Evolutionary conservation across 2,113 vertebrate genomes (phyloP).

Genomic region (Eurypyga helias): DNA sequence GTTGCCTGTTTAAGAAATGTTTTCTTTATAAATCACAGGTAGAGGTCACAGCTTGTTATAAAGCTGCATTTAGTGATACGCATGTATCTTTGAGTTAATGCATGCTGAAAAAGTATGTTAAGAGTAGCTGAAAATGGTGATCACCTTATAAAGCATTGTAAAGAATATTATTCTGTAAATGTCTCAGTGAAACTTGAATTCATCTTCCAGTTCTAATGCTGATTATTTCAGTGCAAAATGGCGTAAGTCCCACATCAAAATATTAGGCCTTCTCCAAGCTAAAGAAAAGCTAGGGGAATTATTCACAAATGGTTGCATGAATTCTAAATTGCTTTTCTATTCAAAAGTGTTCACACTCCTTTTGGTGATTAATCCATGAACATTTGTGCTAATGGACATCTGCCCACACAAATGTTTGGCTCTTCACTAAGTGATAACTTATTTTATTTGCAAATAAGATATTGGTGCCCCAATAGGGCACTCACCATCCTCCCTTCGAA

Average conservation of each 20-base stretch:
- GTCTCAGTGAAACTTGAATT: neutral
- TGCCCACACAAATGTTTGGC: constrained; percentile 67
- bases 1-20: neutral
- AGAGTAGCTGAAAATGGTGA: neutral
- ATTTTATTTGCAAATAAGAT: constrained; percentile 73
- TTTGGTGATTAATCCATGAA: constrained; percentile 65
- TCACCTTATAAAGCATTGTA: neutral
- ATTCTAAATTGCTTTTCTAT: constrained; percentile 57
- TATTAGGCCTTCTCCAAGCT: neutral
- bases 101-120: neutral
- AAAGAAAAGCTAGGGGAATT: constrained; percentile 15
- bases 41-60: neutral
- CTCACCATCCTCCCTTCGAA: neutral
- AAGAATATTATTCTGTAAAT: neutral
- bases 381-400: constrained; percentile 71
- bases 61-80: neutral
- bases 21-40: neutral
- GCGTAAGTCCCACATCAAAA: neutral
- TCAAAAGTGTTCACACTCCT: constrained; percentile 59
- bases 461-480: constrained; percentile 21
- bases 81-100: neutral
- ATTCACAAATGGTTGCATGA: constrained; percentile 56
- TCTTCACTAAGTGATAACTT: constrained; percentile 64
- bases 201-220: neutral
- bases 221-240: neutral